Percentiles rank a stretch among this genome's conserved stretches.
These are phyloP conservation scores for Palythoa grandis DNA, from an alignment of 92 coral and sea anemone species.

Conservation along the genomic window DNA sequence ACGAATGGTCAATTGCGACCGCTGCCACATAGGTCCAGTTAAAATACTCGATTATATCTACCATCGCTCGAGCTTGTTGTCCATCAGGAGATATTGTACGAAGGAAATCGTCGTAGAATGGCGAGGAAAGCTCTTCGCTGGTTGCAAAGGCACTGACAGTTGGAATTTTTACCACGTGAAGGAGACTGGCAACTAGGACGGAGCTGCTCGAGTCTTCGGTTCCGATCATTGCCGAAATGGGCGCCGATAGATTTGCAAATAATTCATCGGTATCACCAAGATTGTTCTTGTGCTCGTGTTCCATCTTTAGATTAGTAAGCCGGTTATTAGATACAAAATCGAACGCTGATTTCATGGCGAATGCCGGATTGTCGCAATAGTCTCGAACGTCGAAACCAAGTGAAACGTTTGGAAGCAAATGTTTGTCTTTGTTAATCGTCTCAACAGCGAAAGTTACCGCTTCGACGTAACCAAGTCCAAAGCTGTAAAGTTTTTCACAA, in stretches of 20 bases:
- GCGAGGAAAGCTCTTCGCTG: slow-evolving; percentile 73
- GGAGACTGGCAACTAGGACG: slow-evolving; percentile 62
- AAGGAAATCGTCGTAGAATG: slow-evolving; percentile 62
- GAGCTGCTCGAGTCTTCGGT: slow-evolving; percentile 75
- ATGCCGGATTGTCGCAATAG: slow-evolving; percentile 70
- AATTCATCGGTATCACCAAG: background rate
- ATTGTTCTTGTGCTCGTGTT: background rate
- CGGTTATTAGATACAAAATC: slow-evolving; percentile 52
- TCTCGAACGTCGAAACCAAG: slow-evolving; percentile 76
- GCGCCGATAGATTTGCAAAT: slow-evolving; percentile 38
- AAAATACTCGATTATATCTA: slow-evolving; percentile 74
- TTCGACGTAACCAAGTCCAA: slow-evolving; percentile 80
- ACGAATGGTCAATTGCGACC: slow-evolving; percentile 73
- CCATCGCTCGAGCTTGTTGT: slow-evolving; percentile 84
- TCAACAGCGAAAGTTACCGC: slow-evolving; percentile 71
- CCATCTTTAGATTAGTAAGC: background rate
- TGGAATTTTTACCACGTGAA: slow-evolving; percentile 68
- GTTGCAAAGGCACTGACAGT: slow-evolving; percentile 69
- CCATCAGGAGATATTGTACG: slow-evolving; percentile 78
- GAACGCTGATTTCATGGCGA: slow-evolving; percentile 68
- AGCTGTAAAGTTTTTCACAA: slow-evolving; percentile 71
- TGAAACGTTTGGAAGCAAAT: slow-evolving; percentile 59
- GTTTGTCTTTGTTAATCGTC: slow-evolving; percentile 60
- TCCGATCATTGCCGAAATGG: slow-evolving; percentile 68
- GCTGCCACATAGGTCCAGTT: slow-evolving; percentile 80